A percentile compares a stretch with the other conserved stretches of the same genome.
Conservation (phyloP, 2,113 vertebrate genomes). For the Barnardius zonarius region DNA sequence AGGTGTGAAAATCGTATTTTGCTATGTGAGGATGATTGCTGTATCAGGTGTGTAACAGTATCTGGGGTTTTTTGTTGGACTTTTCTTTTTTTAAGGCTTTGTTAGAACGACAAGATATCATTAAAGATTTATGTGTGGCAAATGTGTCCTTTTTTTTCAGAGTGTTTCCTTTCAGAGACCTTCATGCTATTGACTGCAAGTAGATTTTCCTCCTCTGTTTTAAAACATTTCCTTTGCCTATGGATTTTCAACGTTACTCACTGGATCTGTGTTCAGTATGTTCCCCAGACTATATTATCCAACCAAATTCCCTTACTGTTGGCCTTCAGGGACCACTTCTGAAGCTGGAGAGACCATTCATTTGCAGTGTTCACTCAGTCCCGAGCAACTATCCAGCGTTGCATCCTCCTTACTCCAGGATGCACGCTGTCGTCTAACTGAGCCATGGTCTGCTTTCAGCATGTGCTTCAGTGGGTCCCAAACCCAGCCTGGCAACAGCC, state of each 20-base stretch:
- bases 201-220: slow-evolving; percentile 35
- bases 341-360: not conserved
- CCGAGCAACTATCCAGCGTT: not conserved
- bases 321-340: slow-evolving; percentile 13
- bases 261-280: not conserved
- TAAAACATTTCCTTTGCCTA: slow-evolving; percentile 34
- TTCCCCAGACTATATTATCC: not conserved
- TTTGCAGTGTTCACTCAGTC: not conserved
- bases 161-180: slow-evolving; percentile 37
- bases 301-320: not conserved
- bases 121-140: slow-evolving; percentile 59
- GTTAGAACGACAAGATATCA: slow-evolving; percentile 47
- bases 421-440: not conserved
- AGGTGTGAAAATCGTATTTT: slow-evolving; percentile 76
- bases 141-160: slow-evolving; percentile 40
- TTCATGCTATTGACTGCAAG: slow-evolving; percentile 9
- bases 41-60: slow-evolving; percentile 43
- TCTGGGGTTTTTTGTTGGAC: not conserved
- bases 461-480: not conserved
- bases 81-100: slow-evolving; percentile 20
- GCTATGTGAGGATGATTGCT: slow-evolving; percentile 57
- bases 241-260: slow-evolving; percentile 39
- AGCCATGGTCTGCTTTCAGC: not conserved
- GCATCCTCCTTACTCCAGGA: not conserved
- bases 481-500: not conserved